A percentile compares a stretch with the other conserved stretches of the same genome.
These are phyloP conservation scores for Cuniculus paca DNA, from an alignment of 2,797 vertebrate genomes.

Conservation along the genomic window DNA sequence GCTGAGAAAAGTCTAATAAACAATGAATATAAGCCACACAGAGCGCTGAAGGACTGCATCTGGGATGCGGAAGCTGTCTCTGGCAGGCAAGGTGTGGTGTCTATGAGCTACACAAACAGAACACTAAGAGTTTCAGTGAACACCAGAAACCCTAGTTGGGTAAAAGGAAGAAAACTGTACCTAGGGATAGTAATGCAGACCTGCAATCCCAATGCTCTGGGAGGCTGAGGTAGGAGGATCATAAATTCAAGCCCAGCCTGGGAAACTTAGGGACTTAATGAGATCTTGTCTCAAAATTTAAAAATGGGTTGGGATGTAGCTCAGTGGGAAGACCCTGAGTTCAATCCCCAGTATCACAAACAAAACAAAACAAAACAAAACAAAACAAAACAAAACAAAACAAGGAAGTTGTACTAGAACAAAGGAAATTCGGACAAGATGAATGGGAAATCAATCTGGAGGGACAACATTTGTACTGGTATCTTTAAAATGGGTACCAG, in stretches of 20 bases:
- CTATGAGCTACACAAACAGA: not conserved
- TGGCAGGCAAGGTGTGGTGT: not conserved
- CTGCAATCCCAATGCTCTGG: not conserved
- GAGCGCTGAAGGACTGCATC: not conserved
- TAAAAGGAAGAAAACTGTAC: not conserved
- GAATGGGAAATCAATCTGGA: not conserved
- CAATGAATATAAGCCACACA: not conserved
- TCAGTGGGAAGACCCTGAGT: not conserved
- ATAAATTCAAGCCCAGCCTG: not conserved
- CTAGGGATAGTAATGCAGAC: not conserved
- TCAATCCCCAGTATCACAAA: not conserved
- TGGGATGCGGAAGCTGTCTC: not conserved
- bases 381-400: no score
- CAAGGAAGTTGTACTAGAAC: not conserved
- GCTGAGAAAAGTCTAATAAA: slow-evolving; percentile 48
- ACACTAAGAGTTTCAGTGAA: not conserved
- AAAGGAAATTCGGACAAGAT: not conserved
- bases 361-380: not conserved
- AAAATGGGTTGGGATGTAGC: not conserved
- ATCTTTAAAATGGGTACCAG: not conserved
- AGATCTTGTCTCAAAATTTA: not conserved
- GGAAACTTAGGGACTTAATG: not conserved
- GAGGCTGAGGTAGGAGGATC: not conserved
- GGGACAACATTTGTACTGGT: not conserved
- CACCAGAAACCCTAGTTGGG: not conserved